Percentiles rank a stretch among this genome's conserved stretches.
Conservation (phyloP, 2,113 vertebrate species). For the Platichthys flesus region DNA sequence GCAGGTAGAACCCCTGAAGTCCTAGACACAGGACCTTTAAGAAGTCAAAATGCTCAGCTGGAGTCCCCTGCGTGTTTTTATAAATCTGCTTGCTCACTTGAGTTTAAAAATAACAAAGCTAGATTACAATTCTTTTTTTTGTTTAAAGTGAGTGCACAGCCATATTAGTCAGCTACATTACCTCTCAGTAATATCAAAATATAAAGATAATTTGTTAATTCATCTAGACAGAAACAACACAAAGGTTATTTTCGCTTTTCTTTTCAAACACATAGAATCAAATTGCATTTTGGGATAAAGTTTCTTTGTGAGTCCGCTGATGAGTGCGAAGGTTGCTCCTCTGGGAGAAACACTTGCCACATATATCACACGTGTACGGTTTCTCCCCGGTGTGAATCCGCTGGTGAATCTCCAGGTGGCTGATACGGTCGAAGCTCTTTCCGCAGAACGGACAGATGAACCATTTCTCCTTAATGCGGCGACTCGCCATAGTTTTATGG, state of each 20-base stretch:
- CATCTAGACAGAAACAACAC: constrained; percentile 14
- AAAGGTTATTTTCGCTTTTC: neutral
- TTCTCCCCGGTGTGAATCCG: constrained; percentile 83
- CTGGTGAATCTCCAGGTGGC: constrained; percentile 84
- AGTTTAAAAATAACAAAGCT: neutral
- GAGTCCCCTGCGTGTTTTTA: neutral
- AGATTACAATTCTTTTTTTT: too few species aligned
- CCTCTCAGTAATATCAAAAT: constrained; percentile 33
- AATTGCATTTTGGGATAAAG: constrained; percentile 35
- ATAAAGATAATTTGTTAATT: constrained; percentile 34
- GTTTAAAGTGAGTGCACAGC: constrained; percentile 23
- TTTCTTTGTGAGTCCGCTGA: constrained; percentile 78
- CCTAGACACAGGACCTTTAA: neutral
- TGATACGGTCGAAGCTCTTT: constrained; percentile 83
- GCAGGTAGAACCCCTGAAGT: too few species aligned
- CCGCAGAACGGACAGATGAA: constrained; percentile 84
- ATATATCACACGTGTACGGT: constrained; percentile 74
- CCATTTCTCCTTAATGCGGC: constrained; percentile 77
- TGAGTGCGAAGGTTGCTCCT: constrained; percentile 84
- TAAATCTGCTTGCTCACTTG: neutral
- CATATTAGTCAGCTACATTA: constrained; percentile 42
- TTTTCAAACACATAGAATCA: constrained; percentile 11
- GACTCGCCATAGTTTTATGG: constrained; percentile 43
- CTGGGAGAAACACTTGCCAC: constrained; percentile 81
- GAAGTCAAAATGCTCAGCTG: neutral